Base-by-base conservation (phyloP, 2,113 vertebrate genomes). In the Peucedramus taeniatus region DNA sequence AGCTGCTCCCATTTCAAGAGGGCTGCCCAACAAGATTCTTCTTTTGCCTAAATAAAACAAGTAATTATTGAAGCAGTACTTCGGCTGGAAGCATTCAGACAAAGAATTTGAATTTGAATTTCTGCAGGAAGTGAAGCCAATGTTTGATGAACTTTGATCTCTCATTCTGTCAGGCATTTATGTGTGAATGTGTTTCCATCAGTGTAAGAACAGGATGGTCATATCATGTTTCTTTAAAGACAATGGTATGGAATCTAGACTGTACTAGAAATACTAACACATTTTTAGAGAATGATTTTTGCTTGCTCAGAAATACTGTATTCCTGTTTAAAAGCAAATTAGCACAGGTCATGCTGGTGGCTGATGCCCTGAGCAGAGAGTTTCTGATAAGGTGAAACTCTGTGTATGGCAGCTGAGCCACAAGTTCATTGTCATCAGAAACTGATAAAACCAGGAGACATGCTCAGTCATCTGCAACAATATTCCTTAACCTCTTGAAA, bases 71-170 rank as follows among this genome's bases (percentile, higher is more conserved):
- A 83, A 33, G 66, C 50, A 86, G 35, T 89, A 70, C 78, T 91
- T 94, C 53, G 80, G 21, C 49, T 91, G 60, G 68, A 78, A 93
- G 69, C 82, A 68, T 83, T 89, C 77, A 78, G 9, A 91, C 31
- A 8, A 87, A 89, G 80, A 83, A 22, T 82, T 87, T 93, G 88
- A 51, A 83, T 94, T 95, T 95, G 53, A 94, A 77, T 97, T 83
- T 78, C 35, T 87, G 31, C 83, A 89, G 89, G 94, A 95, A 92
- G 56, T 51, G 17, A 94, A 94, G 75, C 45, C 70, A 83, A 2
- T 63, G 65, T 75, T 63, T 91, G 60, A 71, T 87, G 82, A 91
- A 79, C 45, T 39, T 75, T 76, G 31, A 44, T 91, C 91, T 95
- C 53, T 85, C 49, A n/a, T 92, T 90, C 59, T 65, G 44, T 85